These are phyloP conservation scores for Agrotis ipsilon DNA, from an alignment of 2,888 invertebrate species.

Conservation along the genomic window DNA sequence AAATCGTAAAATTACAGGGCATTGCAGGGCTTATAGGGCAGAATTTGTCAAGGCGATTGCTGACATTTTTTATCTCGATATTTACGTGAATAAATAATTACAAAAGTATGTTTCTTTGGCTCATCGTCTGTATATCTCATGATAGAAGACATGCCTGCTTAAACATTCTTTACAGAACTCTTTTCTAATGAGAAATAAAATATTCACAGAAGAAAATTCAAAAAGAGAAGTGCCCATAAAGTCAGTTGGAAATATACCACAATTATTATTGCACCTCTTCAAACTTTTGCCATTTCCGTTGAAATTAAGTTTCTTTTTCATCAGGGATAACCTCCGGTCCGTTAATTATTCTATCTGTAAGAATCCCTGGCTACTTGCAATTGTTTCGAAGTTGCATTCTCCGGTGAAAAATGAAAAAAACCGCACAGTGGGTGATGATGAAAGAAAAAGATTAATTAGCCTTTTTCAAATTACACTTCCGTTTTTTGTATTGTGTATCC, in stretches of 20 bases:
- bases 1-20: too few relatives aligned
- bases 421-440: slow-evolving; percentile 52
- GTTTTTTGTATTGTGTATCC: slow-evolving; percentile 24
- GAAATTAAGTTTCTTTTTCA: slow-evolving; percentile 66
- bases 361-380: slow-evolving; percentile 61
- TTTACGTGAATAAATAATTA: not conserved
- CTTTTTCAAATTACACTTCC: slow-evolving; percentile 49
- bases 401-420: slow-evolving; percentile 55
- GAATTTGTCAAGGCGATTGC: too few relatives aligned
- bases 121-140: not conserved
- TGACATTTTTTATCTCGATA: too few relatives aligned
- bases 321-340: slow-evolving; percentile 61
- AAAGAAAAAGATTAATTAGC: slow-evolving; percentile 64
- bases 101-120: not conserved
- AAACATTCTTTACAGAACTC: not conserved
- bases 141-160: not conserved
- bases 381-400: slow-evolving; percentile 63
- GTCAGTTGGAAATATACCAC: slow-evolving; percentile 51
- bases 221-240: slow-evolving; percentile 24
- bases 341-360: slow-evolving; percentile 66
- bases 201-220: slow-evolving; percentile 20
- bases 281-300: slow-evolving; percentile 56
- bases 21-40: too few relatives aligned
- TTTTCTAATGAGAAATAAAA: slow-evolving; percentile 4
- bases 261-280: slow-evolving; percentile 58